Evolutionary conservation across 2,888 invertebrate genomes (phyloP), one percentile per base, ranked within the genome.

Genomic region (Eilema caniola): DNA sequence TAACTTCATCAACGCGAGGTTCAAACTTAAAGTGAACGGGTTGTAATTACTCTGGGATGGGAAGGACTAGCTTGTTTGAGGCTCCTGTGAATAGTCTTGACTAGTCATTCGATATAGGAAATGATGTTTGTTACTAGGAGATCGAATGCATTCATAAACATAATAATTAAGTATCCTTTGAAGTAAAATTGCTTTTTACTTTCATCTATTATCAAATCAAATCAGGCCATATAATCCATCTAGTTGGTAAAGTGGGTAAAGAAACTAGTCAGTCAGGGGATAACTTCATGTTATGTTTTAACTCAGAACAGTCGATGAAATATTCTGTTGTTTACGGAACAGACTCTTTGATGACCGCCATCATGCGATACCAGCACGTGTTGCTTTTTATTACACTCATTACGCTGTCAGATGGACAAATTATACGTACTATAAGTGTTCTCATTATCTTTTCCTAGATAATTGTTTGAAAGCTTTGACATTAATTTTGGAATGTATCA

Each of bases 351-450:
- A 92, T 90, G 90, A 88, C 89, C 72, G 85, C 79, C 86, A 86
- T 88, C 91, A 92, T 91, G 92, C 92, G 85, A 92, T 87, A 83
- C 75, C 76, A 74, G 89, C 92, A 92, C 92, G 92, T 91, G 92
- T 87, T 87, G 82, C 86, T 88, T 87, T 89, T 89, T 89, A 86
- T 90, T 83, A 81, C 82, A 81, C 79, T 85, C 86, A 91, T 92
- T 91, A 91, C 89, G 85, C 84, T 91, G 91, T 91, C 92, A 91
- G 86, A 85, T 86, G 82, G 84, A n/a, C 81, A 87, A 87, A 86
- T 84, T 84, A 87, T 87, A 87, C 86, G 81, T 85, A 84, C 80
- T 86, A 85, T 86, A 86, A 85, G 81, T 83, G 84, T 83, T 82
- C 83, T 85, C 84, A 88, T 87, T 86, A 85, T 86, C 83, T 82